Evolutionary conservation across 2,888 invertebrate genomes (phyloP), one percentile per base, ranked within the genome.

Genomic region (Aphelenchoides bicaudatus): DNA sequence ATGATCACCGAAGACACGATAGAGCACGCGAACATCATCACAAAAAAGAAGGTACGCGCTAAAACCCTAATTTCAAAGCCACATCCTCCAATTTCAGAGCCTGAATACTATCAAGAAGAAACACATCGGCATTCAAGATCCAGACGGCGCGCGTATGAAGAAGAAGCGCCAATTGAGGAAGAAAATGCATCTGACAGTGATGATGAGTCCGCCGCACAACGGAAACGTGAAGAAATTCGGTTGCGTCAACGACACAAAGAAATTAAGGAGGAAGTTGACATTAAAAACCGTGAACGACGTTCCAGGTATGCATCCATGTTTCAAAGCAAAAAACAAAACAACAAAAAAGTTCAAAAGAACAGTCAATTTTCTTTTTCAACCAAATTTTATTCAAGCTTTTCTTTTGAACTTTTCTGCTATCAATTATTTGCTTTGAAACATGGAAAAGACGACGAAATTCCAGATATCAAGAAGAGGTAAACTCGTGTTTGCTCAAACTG

Each of bases 61-160:
- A 31, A 49, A 49, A 49, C 1, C 21, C 21, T 31, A 49, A 21
- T 3, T 1, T 10, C 13, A 13, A 29, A 21, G 37, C 28, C 13
- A 5, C 31, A 23, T 21, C 56, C 39, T 16, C 46, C 16, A 54
- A 10, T 2, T 23, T 54, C 59, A 37, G 74, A 73, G n/a, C 69
- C 71, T 27, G 72, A 72, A 27, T 61, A 62, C 13, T 58, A 64
- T 30, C 52, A 51, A 0, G 73, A 74, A 38, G 67, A 68, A 27
- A 60, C 72, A 47, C 58, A 71, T 10, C 58, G 66, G 47, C 58
- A 73, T 31, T 63, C 68, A 5, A 31, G 67, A 59, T 27, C 65
- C 30, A 50, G 69, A 5, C 68, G 57, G 57, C 43, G 67, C 30
- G 53, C 66, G 16, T 37, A 31, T 10, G 51, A 59, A 6, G 66